Base-by-base conservation (phyloP, 2,113 vertebrate genomes). In the Zosterops hypoxanthus region DNA sequence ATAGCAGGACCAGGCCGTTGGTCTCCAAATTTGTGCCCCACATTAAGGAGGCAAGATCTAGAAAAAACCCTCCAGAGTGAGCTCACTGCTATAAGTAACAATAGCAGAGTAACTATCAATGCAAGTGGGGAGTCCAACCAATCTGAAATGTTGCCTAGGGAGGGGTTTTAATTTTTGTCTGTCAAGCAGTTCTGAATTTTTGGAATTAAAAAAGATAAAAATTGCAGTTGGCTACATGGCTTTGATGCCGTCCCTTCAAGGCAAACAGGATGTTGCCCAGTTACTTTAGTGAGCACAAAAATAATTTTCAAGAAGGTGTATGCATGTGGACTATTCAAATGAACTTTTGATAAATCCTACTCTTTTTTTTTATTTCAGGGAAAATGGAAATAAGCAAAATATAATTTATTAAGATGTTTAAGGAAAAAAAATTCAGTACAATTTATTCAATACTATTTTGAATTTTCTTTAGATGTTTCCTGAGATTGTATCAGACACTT, bases 381-480 rank as follows among this genome's bases (percentile, higher is more conserved):
- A 89, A 97, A 90, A 97, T 97, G 98, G 98, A 98, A 98, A 98
- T 98, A 98, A 98, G 98, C 96, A 98, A 98, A 97, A 98, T 98
- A 98, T 97, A 97, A 98, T 98, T 98, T 97, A 97, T 98, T 97
- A 98, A 98, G 98, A 97, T 68, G 97, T 97, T 91, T 95, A 95
- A 96, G 36, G 82, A 95, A 94, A 86, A 66, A 64, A 95, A 92
- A 57, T 36, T 95, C 95, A 92, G 55, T 83, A 88, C 78, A 78
- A 84, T 96, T 97, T 94, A 93, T 84, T 77, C 39, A 66, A 92
- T 94, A 80, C 60, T 95, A 70, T 86, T 94, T 93, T 95, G n/a
- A 97, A 92, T 97, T 97, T 97, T 95, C 82, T 97, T 97, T 96
- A 95, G 94, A 72, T 86, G 77, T 95, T 96, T 95, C 92, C 92